Conservation (phyloP, 2,797 vertebrate genomes). For the Acanthurus tractus region DNA sequence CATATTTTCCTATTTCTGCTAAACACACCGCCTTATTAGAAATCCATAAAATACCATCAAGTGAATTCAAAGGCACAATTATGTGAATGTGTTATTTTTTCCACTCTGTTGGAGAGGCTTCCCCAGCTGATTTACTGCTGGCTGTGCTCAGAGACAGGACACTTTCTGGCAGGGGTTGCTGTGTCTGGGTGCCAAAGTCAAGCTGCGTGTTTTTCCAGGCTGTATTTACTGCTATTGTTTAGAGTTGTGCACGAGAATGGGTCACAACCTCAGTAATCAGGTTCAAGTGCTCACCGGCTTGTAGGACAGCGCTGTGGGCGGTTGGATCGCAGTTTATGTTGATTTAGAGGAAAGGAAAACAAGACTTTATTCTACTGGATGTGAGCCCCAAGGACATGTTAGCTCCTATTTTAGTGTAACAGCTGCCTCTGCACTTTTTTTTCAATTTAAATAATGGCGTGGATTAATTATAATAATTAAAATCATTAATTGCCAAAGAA, state of each 20-base stretch:
- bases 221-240: conserved; percentile 52
- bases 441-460: background rate
- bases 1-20: background rate
- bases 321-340: conserved; percentile 4
- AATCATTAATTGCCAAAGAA: conserved; percentile 9
- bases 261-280: conserved; percentile 47
- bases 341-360: conserved; percentile 12
- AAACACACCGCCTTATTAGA: conserved; percentile 11
- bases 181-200: conserved; percentile 45
- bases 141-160: conserved; percentile 23
- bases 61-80: conserved; percentile 34
- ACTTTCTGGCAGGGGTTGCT: conserved; percentile 35
- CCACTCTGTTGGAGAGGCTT: conserved; percentile 21
- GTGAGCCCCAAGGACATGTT: background rate
- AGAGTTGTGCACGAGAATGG: conserved; percentile 36
- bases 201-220: conserved; percentile 37
- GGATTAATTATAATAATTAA: conserved; percentile 8
- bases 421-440: background rate
- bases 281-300: conserved; percentile 30
- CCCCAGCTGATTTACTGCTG: conserved; percentile 43
- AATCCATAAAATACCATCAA: conserved; percentile 44
- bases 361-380: background rate
- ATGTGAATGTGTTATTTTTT: conserved; percentile 28
- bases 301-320: conserved; percentile 3
- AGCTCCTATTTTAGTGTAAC: conserved; percentile 2